These are phyloP conservation scores for Plodia interpunctella DNA, from an alignment of 1,140 invertebrate genomes.

Conservation along the genomic window DNA sequence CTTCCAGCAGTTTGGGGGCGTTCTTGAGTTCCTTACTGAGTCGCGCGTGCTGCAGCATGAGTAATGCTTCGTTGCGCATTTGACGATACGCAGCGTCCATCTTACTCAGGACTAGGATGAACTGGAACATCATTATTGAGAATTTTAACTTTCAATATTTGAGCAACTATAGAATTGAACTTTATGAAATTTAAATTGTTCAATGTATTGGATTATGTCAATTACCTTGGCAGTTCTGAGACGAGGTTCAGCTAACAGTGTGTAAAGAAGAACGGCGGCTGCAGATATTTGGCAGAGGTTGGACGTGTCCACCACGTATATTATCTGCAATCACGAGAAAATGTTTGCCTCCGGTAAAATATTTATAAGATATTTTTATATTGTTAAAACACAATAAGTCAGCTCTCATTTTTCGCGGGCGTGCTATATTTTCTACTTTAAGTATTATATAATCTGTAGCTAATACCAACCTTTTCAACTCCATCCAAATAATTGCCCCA, in stretches of 20 bases:
- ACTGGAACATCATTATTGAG: constrained; percentile 58
- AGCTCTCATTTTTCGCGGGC: too few relatives aligned
- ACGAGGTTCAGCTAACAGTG: constrained; percentile 83
- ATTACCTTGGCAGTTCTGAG: constrained; percentile 80
- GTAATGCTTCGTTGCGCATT: constrained; percentile 87
- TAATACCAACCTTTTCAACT: constrained; percentile 78
- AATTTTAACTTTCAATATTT: too few relatives aligned
- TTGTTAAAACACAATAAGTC: too few relatives aligned
- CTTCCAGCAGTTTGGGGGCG: constrained; percentile 82
- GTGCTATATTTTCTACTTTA: too few relatives aligned
- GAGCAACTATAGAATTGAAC: too few relatives aligned
- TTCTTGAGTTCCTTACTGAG: constrained; percentile 82
- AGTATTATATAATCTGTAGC: too few relatives aligned
- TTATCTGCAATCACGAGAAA: constrained; percentile 62
- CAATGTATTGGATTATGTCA: not conserved
- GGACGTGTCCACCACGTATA: constrained; percentile 87
- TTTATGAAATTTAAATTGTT: too few relatives aligned
- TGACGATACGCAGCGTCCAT: constrained; percentile 90
- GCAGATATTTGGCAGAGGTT: constrained; percentile 89
- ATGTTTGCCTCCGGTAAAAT: too few relatives aligned
- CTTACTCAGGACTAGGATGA: constrained; percentile 86
- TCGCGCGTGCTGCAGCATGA: constrained; percentile 85
- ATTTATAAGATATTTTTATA: too few relatives aligned
- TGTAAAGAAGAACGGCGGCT: constrained; percentile 86
- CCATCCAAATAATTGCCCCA: constrained; percentile 86